Evolutionary conservation across 2,797 vertebrate species (phyloP).

Genomic region (Leptoclinus maculatus): DNA sequence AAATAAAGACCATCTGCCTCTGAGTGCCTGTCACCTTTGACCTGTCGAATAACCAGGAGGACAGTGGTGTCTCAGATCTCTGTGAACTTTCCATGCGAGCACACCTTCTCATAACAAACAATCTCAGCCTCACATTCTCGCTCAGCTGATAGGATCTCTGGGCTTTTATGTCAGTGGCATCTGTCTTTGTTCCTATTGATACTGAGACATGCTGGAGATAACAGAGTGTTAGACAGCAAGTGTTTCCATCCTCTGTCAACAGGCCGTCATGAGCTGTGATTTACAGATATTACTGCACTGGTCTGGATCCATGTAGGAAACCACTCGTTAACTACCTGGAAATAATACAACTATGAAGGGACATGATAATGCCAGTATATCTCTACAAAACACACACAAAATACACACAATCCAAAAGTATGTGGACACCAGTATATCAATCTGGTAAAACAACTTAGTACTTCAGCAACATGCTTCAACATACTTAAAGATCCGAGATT

Average conservation of each 20-base stretch:
- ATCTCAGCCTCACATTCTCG: constrained; percentile 38
- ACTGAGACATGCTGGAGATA: constrained; percentile 32
- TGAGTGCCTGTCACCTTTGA: constrained; percentile 54
- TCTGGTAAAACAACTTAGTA: too few species aligned
- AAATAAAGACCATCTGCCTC: constrained; percentile 63
- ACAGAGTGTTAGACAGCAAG: constrained; percentile 12
- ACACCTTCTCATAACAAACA: constrained; percentile 57
- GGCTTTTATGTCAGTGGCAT: constrained; percentile 40
- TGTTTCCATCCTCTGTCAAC: constrained; percentile 29
- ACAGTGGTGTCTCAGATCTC: constrained; percentile 38
- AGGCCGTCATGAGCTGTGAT: constrained; percentile 6
- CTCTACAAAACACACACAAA: not conserved
- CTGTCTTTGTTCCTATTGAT: constrained; percentile 49
- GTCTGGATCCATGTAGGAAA: not conserved
- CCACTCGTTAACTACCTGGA: not conserved
- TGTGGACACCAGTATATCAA: not conserved
- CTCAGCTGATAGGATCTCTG: constrained; percentile 53
- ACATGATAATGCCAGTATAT: too few species aligned
- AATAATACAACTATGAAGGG: not conserved
- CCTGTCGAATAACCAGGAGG: constrained; percentile 57
- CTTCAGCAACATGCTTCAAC: not conserved
- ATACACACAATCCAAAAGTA: not conserved
- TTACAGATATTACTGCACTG: not conserved
- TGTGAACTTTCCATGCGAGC: constrained; percentile 46
- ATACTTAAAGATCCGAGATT: not conserved